Evolutionary conservation across 1,140 invertebrate species (phyloP).

Genomic region (Lanistes nyassanus): DNA sequence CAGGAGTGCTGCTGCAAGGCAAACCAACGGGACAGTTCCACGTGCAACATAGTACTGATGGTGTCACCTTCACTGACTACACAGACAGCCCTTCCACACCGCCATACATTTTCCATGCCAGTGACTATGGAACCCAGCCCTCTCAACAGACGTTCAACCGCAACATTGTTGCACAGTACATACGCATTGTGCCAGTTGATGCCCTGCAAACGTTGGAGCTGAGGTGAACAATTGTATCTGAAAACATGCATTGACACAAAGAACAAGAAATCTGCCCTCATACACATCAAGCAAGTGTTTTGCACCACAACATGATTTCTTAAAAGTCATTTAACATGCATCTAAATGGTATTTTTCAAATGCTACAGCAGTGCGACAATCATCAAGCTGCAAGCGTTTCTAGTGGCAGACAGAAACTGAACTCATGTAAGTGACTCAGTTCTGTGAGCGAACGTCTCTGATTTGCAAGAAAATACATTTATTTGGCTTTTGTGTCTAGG

Average conservation of each 20-base stretch:
- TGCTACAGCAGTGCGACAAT: too few relatives aligned
- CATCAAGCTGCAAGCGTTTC: too few relatives aligned
- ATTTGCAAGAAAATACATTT: background rate
- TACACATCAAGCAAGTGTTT: background rate
- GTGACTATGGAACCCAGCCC: constrained; percentile 35
- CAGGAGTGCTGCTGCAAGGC: constrained; percentile 56
- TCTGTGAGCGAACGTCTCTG: background rate
- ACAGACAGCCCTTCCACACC: constrained; percentile 29
- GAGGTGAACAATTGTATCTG: constrained; percentile 18
- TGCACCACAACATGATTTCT: background rate
- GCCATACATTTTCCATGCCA: constrained; percentile 41
- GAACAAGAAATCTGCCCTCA: too few relatives aligned
- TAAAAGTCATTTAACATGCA: background rate
- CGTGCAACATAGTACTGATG: constrained; percentile 60
- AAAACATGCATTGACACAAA: too few relatives aligned
- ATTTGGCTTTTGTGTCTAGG: constrained; percentile 2
- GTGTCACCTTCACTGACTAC: constrained; percentile 43
- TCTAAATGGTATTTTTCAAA: too few relatives aligned
- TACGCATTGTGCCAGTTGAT: constrained; percentile 36
- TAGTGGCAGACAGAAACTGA: too few relatives aligned
- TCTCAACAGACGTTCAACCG: constrained; percentile 41
- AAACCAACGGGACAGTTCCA: constrained; percentile 61
- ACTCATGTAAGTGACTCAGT: too few relatives aligned
- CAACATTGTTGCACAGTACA: constrained; percentile 44
- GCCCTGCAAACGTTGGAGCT: constrained; percentile 21